These are phyloP conservation scores for Hydrolagus affinis DNA, from an alignment of 2,113 vertebrate species.

Conservation along the genomic window DNA sequence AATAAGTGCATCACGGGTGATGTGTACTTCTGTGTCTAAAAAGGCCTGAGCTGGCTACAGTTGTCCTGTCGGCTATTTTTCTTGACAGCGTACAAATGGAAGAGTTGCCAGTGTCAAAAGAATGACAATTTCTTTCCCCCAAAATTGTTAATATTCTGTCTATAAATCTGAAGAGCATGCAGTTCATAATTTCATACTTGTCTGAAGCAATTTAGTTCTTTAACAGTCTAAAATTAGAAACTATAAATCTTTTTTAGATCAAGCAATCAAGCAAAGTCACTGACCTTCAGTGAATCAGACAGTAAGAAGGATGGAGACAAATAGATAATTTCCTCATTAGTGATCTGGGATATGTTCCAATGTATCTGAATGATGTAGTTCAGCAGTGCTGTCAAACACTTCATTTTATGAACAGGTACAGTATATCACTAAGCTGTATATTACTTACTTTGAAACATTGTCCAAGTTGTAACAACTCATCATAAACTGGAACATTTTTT, in stretches of 20 bases:
- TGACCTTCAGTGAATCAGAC: background rate
- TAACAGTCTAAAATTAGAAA: slow-evolving; percentile 20
- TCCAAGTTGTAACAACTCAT: background rate
- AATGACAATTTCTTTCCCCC: background rate
- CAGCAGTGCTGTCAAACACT: background rate
- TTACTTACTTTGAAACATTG: slow-evolving; percentile 9
- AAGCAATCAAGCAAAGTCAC: background rate
- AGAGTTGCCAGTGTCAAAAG: background rate
- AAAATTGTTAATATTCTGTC: background rate
- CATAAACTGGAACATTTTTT: background rate
- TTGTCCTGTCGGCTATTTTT: background rate
- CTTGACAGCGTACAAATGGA: background rate
- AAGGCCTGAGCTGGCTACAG: background rate
- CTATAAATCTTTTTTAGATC: slow-evolving; percentile 3
- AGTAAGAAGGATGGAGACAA: slow-evolving; percentile 11
- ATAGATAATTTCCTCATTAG: slow-evolving; percentile 18
- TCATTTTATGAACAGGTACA: slow-evolving; percentile 1
- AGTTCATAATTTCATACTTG: background rate
- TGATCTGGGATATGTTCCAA: slow-evolving; percentile 4
- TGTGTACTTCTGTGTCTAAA: background rate
- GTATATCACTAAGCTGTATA: background rate
- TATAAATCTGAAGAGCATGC: background rate
- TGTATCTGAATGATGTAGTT: background rate
- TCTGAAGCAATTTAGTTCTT: background rate
- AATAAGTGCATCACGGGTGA: background rate